phyloP scores from a whole-genome alignment of 2,888 invertebrate genomes.

The Sinotaia quadrata region DNA sequence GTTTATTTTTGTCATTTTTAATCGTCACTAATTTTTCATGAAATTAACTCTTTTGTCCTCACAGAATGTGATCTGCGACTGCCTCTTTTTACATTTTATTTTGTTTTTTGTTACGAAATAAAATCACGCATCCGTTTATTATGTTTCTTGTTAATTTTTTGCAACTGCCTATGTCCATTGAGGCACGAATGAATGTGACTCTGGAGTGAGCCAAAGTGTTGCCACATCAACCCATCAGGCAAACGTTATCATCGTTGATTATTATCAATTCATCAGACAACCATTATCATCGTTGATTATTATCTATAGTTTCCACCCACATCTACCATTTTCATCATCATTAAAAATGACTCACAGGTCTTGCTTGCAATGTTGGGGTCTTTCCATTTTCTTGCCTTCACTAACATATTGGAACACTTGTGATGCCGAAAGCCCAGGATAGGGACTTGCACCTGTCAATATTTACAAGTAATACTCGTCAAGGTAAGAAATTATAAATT shows the following conservation, averaged over 20 bases:
- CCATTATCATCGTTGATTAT: too few relatives aligned
- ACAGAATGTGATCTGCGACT: neutral
- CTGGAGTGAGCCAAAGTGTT: neutral
- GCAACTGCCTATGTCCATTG: neutral
- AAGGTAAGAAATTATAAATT: too few relatives aligned
- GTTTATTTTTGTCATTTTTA: too few relatives aligned
- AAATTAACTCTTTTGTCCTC: neutral
- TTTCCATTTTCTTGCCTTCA: conserved; percentile 89
- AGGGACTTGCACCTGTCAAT: conserved; percentile 88
- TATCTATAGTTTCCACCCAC: too few relatives aligned
- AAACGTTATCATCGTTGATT: too few relatives aligned
- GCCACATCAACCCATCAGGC: too few relatives aligned
- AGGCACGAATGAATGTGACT: neutral
- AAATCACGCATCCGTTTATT: neutral
- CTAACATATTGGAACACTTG: conserved; percentile 86
- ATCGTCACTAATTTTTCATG: neutral
- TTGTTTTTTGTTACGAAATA: neutral
- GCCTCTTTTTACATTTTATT: neutral
- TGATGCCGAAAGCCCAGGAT: conserved; percentile 93
- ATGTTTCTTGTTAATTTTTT: too few relatives aligned
- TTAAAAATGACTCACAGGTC: conserved; percentile 77
- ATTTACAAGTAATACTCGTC: too few relatives aligned
- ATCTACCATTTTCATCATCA: neutral
- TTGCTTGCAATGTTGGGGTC: conserved; percentile 92
- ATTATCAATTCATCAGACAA: too few relatives aligned